These are phyloP conservation scores for Gymnocypris eckloni DNA, from an alignment of 2,797 vertebrate genomes.

Conservation along the genomic window DNA sequence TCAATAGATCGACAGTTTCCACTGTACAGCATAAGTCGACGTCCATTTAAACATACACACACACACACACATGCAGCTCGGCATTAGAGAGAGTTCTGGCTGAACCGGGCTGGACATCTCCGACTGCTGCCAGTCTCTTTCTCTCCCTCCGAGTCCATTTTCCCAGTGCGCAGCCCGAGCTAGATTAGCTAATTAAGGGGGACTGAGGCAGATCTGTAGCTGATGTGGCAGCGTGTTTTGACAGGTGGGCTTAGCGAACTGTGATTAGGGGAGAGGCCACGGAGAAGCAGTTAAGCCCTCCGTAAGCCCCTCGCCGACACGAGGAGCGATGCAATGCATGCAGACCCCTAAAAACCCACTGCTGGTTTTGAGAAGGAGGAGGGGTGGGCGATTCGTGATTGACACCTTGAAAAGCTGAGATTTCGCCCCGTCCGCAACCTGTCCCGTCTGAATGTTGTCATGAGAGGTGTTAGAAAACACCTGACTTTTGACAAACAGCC, in stretches of 20 bases:
- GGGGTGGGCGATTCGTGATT: conserved; percentile 32
- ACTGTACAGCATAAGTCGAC: conserved; percentile 43
- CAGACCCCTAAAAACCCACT: conserved; percentile 44
- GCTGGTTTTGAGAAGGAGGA: conserved; percentile 38
- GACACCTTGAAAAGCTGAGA: conserved; percentile 66
- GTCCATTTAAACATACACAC: conserved; percentile 53
- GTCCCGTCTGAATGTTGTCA: conserved; percentile 54
- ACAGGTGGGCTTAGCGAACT: conserved; percentile 74
- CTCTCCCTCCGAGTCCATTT: conserved; percentile 51
- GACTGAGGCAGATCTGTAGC: conserved; percentile 67
- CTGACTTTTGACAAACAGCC: conserved; percentile 55
- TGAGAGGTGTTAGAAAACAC: conserved; percentile 72
- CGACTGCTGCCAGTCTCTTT: conserved; percentile 52
- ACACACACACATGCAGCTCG: conserved; percentile 34
- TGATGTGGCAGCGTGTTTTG: conserved; percentile 70
- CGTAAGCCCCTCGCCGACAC: conserved; percentile 57
- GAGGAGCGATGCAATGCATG: conserved; percentile 62
- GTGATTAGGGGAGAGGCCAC: conserved; percentile 72
- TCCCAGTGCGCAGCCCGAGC: conserved; percentile 66
- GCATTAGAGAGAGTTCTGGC: conserved; percentile 15
- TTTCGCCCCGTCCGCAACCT: conserved; percentile 54
- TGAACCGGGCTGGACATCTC: conserved; percentile 43
- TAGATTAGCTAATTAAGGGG: conserved; percentile 74
- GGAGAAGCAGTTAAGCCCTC: conserved; percentile 69
- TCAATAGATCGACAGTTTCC: conserved; percentile 75